Conservation (phyloP, 2,797 vertebrate genomes). For the Botia kubotai region DNA sequence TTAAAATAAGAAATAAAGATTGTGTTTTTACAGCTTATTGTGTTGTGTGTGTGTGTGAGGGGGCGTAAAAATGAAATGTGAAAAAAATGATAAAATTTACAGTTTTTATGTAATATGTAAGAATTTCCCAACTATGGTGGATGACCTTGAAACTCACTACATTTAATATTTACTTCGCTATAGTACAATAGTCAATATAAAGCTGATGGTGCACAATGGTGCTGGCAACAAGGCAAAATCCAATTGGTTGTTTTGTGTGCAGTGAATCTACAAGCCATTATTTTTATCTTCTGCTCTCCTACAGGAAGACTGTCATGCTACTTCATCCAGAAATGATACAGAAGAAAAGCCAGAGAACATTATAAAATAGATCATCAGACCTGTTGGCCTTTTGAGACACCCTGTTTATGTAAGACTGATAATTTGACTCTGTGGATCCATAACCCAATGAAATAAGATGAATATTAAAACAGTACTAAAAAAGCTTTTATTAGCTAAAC, state of each 20-base stretch:
- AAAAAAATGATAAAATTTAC: neutral
- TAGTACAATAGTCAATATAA: neutral
- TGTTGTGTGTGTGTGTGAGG: neutral
- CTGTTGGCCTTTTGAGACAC: neutral
- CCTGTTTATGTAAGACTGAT: neutral
- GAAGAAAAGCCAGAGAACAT: neutral
- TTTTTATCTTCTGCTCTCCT: neutral
- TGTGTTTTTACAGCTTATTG: no score
- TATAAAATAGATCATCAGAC: neutral
- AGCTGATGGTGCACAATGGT: neutral
- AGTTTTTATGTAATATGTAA: no score
- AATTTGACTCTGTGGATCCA: neutral
- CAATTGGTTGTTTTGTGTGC: neutral
- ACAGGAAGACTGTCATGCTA: neutral
- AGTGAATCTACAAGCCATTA: neutral
- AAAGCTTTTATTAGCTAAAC: neutral
- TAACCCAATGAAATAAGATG: neutral
- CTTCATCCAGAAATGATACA: neutral
- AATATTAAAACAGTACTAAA: neutral
- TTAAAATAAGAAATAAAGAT: no score
- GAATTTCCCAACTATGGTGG: neutral
- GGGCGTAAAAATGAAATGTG: neutral
- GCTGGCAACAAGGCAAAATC: neutral
- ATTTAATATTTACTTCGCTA: neutral
- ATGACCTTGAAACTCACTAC: neutral